Percentiles rank a stretch among this genome's conserved stretches.
These are phyloP conservation scores for Enoplosus armatus DNA, from an alignment of 2,797 vertebrate species.

Conservation along the genomic window DNA sequence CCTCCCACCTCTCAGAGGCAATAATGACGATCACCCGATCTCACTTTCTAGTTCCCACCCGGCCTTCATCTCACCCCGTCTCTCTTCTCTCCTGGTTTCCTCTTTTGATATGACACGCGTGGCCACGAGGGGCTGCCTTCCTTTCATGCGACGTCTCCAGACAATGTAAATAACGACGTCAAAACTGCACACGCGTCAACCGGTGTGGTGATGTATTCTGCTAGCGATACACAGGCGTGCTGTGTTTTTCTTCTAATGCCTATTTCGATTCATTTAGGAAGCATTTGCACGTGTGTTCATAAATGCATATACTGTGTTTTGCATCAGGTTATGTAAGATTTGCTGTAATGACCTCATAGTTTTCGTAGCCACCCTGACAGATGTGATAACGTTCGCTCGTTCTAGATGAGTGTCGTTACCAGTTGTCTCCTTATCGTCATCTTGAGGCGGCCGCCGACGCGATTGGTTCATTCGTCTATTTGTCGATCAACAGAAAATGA, in stretches of 20 bases:
- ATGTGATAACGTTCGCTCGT: neutral
- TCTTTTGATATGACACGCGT: conserved; percentile 15
- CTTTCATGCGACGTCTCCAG: neutral
- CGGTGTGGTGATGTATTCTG: neutral
- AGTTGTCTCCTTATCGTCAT: neutral
- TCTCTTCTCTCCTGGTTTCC: neutral
- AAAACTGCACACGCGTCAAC: neutral
- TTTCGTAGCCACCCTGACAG: no score
- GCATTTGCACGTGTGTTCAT: neutral
- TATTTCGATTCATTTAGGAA: neutral
- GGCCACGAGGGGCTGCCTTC: neutral
- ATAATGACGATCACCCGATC: conserved; percentile 40
- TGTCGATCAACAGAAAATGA: neutral
- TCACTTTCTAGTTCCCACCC: conserved; percentile 21
- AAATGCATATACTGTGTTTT: neutral
- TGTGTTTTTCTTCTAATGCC: neutral
- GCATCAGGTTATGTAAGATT: neutral
- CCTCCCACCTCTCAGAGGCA: conserved; percentile 69
- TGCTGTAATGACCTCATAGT: no score
- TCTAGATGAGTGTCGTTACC: neutral
- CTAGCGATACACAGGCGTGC: neutral
- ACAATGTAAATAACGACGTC: neutral
- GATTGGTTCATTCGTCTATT: neutral
- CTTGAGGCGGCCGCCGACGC: neutral
- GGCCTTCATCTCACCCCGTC: conserved; percentile 15